A percentile compares a stretch with the other conserved stretches of the same genome.
Conservation (phyloP, 2,888 invertebrate species). For the Panopea generosa region DNA sequence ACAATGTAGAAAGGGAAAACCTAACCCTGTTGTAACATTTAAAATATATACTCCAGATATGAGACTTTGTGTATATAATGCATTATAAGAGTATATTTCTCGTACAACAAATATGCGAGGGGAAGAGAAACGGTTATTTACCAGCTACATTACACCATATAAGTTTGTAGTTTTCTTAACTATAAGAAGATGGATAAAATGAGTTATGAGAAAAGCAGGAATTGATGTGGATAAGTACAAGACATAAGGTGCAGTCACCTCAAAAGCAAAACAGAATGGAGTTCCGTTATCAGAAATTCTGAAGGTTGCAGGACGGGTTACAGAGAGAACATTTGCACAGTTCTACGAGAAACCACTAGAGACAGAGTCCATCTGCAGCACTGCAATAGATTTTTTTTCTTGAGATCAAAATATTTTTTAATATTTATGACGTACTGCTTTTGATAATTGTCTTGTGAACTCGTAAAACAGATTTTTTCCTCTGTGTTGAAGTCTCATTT, state of each 20-base stretch:
- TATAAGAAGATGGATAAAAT: conserved; percentile 13
- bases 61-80: neutral
- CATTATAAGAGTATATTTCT: neutral
- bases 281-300: conserved; percentile 12
- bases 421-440: no score
- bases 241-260: conserved; percentile 8
- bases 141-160: conserved; percentile 9
- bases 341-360: conserved; percentile 12
- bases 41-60: conserved; percentile 5
- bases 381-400: no score
- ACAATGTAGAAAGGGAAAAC: conserved; percentile 2
- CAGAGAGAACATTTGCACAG: neutral
- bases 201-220: neutral
- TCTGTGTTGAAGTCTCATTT: conserved; percentile 41
- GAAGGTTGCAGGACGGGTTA: conserved; percentile 16
- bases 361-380: neutral
- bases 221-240: neutral
- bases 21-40: conserved; percentile 4
- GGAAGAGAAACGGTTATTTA: conserved; percentile 4
- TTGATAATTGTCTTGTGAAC: no score
- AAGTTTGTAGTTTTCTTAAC: neutral
- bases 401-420: no score
- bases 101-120: neutral
- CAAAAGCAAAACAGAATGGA: neutral
- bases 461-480: no score